phyloP scores from a whole-genome alignment of 2,113 vertebrate species.

The Anseranas semipalmata region DNA sequence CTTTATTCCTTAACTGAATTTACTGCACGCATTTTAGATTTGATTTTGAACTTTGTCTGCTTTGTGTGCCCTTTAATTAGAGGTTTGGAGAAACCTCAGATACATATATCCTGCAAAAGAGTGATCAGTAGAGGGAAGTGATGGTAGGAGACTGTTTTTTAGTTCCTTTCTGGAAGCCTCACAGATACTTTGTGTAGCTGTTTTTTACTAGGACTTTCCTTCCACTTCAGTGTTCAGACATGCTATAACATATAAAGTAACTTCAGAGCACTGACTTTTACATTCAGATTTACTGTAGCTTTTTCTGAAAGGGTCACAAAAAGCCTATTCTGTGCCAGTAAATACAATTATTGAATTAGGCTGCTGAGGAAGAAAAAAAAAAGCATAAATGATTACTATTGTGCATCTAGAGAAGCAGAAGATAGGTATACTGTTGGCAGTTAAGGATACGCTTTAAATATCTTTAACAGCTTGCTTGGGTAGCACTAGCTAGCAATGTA shows the following conservation, averaged over 20 bases:
- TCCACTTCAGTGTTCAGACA: not conserved
- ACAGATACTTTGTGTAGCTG: not conserved
- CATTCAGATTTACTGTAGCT: not conserved
- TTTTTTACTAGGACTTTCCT: not conserved
- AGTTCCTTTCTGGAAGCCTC: not conserved
- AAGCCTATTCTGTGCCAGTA: not conserved
- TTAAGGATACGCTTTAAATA: not conserved
- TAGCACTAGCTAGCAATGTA: not conserved
- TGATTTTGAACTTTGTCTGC: not conserved
- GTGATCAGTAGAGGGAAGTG: not conserved
- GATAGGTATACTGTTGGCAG: not conserved
- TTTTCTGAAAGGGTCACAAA: constrained; percentile 22
- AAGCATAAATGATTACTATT: not conserved
- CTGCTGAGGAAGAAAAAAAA: not conserved
- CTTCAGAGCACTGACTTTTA: constrained; percentile 8
- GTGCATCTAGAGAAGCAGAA: not conserved
- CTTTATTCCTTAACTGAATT: not conserved
- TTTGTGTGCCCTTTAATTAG: not conserved
- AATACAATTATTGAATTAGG: not conserved
- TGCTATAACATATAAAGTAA: not conserved
- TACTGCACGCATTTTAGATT: not conserved
- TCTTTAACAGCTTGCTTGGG: not conserved
- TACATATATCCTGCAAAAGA: not conserved
- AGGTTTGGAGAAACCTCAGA: not conserved
- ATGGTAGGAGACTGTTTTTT: not conserved